Evolutionary conservation across 2,113 vertebrate genomes (phyloP), one percentile per base, ranked within the genome.

Genomic region (Nothobranchius kuhntae): DNA sequence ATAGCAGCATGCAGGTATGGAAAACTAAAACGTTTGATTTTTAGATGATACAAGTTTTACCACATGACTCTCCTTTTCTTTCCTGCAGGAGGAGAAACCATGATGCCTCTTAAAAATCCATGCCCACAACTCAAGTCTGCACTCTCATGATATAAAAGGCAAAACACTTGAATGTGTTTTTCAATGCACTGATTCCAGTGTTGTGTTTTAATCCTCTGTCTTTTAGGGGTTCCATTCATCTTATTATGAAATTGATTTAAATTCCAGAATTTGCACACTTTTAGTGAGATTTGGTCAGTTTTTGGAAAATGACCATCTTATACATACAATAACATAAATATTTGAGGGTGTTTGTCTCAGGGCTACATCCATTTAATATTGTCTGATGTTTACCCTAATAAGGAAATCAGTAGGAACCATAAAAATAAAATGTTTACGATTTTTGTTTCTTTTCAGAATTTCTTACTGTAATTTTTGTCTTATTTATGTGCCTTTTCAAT

Each of bases 1-100:
- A 95, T 75, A 95, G 90, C 84, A 93, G 87, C 44, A 96, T 96
- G 95, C 95, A 96, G 96, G 96, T 98, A 85, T 91, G 91, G 45
- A 9, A 2, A 4, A 13, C 13, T 26, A 6, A 26, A 14, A 51
- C 35, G 12, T 40, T 40, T 57, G 7, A 57, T 36, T 7, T 7
- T 55, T 7, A 9, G 17, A 59, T 13, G 40, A 21, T 3, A 13
- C 48, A 12, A 9, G 8, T 4, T 70, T 53, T 21, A 51, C 9
- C 44, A 44, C 61, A 35, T 30, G 36, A 64, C 44, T 46, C 42
- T 56, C 24, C 36, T 47, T 71, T 9, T 78, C 38, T 42, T 40
- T 53, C 64, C 59, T 52, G 57, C 82, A 92, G 91, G 55, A 55
- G 70, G 57, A 68, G 42, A 82, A 3, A 53, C 68, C 38, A 0